Evolutionary conservation across 2,888 invertebrate genomes (phyloP).

Genomic region (Melieria crassipennis): DNA sequence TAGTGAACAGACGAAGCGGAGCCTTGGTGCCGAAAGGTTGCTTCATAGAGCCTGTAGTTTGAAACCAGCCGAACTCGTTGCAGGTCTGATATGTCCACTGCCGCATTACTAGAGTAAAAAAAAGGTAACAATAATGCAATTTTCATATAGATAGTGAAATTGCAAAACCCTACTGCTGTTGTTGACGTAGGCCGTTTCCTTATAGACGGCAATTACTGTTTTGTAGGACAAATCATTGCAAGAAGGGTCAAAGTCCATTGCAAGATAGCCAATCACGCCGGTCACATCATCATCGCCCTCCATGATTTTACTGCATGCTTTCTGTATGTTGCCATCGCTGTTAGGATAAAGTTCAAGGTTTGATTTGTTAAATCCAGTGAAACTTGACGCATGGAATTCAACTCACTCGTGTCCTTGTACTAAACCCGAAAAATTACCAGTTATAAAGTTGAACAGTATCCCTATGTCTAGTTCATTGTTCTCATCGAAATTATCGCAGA

Average conservation of each 20-base stretch:
- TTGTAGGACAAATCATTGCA: slow-evolving; percentile 57
- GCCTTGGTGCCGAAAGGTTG: slow-evolving; percentile 69
- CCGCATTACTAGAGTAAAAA: slow-evolving; percentile 61
- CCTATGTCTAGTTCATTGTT: slow-evolving; percentile 57
- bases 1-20: slow-evolving; percentile 53
- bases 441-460: slow-evolving; percentile 59
- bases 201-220: slow-evolving; percentile 44
- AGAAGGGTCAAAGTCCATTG: slow-evolving; percentile 39
- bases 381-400: background rate
- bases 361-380: background rate
- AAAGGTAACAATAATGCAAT: no score
- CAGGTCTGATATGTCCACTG: slow-evolving; percentile 88
- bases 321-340: slow-evolving; percentile 47
- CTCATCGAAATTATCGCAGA: slow-evolving; percentile 60
- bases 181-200: slow-evolving; percentile 44
- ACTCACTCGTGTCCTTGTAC: slow-evolving; percentile 60
- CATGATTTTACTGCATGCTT: slow-evolving; percentile 52
- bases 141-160: slow-evolving; percentile 46
- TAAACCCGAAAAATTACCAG: slow-evolving; percentile 58
- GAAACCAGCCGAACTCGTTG: slow-evolving; percentile 86
- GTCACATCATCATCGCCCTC: slow-evolving; percentile 51
- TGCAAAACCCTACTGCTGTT: slow-evolving; percentile 50
- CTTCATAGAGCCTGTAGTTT: slow-evolving; percentile 72
- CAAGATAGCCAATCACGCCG: slow-evolving; percentile 51
- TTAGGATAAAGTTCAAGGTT: background rate